These are phyloP conservation scores for Poecilia velifera DNA, from an alignment of 2,797 vertebrate species.

Conservation along the genomic window DNA sequence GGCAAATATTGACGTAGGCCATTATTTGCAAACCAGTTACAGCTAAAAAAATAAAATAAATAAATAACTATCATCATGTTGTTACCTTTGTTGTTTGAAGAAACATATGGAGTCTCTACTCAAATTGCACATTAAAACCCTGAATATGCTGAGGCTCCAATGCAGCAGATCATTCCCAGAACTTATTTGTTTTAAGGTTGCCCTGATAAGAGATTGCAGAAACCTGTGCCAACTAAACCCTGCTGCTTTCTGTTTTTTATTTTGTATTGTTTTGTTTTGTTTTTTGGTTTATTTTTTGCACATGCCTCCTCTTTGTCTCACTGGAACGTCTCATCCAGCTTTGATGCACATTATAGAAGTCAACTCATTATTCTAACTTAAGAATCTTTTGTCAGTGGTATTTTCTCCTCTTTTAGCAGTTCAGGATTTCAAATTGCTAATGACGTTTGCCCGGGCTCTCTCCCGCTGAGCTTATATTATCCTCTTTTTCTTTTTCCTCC, in stretches of 20 bases:
- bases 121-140: not conserved
- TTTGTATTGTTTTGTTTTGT: too few species aligned
- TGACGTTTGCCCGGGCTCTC: constrained; percentile 48
- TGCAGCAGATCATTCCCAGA: not conserved
- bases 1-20: too few species aligned
- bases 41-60: not conserved
- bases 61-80: not conserved
- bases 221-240: constrained; percentile 43
- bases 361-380: constrained; percentile 53
- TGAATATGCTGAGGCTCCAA: not conserved
- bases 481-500: constrained; percentile 66
- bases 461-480: constrained; percentile 51
- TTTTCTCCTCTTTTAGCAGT: constrained; percentile 62
- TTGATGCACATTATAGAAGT: constrained; percentile 29
- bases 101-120: not conserved
- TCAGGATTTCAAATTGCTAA: constrained; percentile 58
- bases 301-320: constrained; percentile 29
- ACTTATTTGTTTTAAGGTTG: not conserved
- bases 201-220: constrained; percentile 1
- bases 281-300: constrained; percentile 44
- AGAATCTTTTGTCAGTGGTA: constrained; percentile 65
- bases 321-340: constrained; percentile 22
- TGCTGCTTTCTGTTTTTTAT: constrained; percentile 22
- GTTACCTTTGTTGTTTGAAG: not conserved
- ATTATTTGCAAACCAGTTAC: not conserved